These are phyloP conservation scores for Acridotheres tristis DNA, from an alignment of 2,797 vertebrate genomes.

Conservation along the genomic window DNA sequence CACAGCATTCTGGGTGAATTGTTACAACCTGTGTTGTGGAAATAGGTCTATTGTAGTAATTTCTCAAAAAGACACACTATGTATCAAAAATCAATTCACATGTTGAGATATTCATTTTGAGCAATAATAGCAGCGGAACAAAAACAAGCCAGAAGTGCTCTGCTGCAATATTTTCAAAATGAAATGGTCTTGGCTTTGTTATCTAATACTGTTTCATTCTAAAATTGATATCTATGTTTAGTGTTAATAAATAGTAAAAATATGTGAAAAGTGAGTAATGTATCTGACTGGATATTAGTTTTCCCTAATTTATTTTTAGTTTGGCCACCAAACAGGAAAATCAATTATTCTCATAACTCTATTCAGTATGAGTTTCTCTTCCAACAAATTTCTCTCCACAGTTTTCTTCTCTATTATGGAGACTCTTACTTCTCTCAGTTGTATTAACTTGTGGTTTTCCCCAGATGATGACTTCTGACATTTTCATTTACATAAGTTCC, in stretches of 20 bases:
- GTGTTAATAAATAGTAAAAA: slow-evolving; percentile 29
- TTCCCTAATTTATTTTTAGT: slow-evolving; percentile 32
- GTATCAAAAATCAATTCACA: slow-evolving; percentile 46
- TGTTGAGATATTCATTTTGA: background rate
- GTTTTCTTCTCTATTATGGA: background rate
- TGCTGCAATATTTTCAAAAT: slow-evolving; percentile 14
- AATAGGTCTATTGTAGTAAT: background rate
- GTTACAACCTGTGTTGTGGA: background rate
- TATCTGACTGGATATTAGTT: slow-evolving; percentile 19
- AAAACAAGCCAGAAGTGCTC: background rate
- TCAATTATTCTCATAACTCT: slow-evolving; percentile 35
- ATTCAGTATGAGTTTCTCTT: background rate
- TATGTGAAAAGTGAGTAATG: background rate
- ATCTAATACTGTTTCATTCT: background rate
- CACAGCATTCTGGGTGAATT: background rate
- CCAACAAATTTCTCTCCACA: background rate
- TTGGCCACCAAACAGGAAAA: slow-evolving; percentile 30
- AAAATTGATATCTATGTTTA: slow-evolving; percentile 45
- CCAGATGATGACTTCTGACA: background rate
- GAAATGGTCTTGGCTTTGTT: slow-evolving; percentile 1
- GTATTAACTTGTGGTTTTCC: background rate
- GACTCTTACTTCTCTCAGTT: background rate
- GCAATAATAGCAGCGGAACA: background rate
- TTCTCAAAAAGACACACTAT: slow-evolving; percentile 6
- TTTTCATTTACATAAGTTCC: background rate